These are phyloP conservation scores for Quadroppia sp. DNA, from an alignment of 2,888 invertebrate genomes.

Conservation along the genomic window DNA sequence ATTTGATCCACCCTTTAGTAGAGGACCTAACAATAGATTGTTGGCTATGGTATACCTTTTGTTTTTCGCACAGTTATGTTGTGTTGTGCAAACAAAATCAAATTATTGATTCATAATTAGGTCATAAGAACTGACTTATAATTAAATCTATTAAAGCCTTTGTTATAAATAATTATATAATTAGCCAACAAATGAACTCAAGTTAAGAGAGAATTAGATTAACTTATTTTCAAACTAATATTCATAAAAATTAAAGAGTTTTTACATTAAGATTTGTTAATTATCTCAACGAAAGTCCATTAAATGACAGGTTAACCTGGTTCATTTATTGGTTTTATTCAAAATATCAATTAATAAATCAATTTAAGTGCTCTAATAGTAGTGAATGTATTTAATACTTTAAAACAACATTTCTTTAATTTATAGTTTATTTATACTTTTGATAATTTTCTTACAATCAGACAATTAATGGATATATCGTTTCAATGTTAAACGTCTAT, in stretches of 20 bases:
- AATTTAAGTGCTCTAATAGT: too few relatives aligned
- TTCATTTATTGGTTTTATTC: too few relatives aligned
- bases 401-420: too few relatives aligned
- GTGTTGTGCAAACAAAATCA: slow-evolving; percentile 6
- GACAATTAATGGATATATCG: too few relatives aligned
- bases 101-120: slow-evolving; percentile 21
- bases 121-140: not conserved
- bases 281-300: too few relatives aligned
- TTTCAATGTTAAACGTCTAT: too few relatives aligned
- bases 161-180: slow-evolving; percentile 1
- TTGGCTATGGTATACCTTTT: not conserved
- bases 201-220: not conserved
- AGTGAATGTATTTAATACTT: too few relatives aligned
- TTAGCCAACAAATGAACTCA: not conserved
- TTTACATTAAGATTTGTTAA: not conserved
- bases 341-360: too few relatives aligned
- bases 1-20: not conserved
- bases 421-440: too few relatives aligned
- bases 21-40: not conserved
- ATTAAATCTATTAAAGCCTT: not conserved
- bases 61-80: not conserved
- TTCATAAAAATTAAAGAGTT: not conserved
- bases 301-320: too few relatives aligned
- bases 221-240: not conserved
- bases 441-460: too few relatives aligned